These are phyloP conservation scores for Macropis europaea DNA, from an alignment of 2,888 invertebrate species.

Conservation along the genomic window DNA sequence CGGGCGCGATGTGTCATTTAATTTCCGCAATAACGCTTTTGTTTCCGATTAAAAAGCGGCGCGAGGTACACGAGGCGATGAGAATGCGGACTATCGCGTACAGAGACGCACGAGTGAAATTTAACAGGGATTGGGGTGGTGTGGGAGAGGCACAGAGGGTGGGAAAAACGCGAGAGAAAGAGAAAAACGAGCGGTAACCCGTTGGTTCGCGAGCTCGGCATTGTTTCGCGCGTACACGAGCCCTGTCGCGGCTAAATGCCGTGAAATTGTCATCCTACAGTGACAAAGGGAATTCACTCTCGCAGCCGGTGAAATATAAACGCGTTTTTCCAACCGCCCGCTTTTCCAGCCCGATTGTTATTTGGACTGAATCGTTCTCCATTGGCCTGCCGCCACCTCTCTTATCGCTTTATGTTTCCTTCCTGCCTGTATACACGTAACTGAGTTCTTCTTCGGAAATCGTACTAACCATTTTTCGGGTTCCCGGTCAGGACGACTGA, in stretches of 20 bases:
- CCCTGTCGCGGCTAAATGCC: constrained; percentile 76
- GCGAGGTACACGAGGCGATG: constrained; percentile 43
- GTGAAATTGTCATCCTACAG: constrained; percentile 78
- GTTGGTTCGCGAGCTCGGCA: constrained; percentile 65
- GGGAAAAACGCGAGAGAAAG: constrained; percentile 42
- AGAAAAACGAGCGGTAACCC: constrained; percentile 47
- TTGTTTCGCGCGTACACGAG: constrained; percentile 70
- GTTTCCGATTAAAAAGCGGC: constrained; percentile 67
- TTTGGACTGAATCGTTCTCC: constrained; percentile 68
- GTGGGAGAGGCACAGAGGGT: not conserved
- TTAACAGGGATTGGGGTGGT: constrained; percentile 32
- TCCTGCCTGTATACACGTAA: too few species aligned
- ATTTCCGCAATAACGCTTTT: constrained; percentile 77
- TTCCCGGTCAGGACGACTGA: too few species aligned
- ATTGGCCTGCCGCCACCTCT: constrained; percentile 13
- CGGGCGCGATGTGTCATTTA: constrained; percentile 69
- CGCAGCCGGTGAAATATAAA: constrained; percentile 74
- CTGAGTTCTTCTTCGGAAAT: too few species aligned
- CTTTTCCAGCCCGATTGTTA: constrained; percentile 72
- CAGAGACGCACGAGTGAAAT: constrained; percentile 33
- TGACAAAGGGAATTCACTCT: constrained; percentile 77
- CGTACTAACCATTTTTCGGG: too few species aligned
- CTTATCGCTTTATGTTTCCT: constrained; percentile 27
- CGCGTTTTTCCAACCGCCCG: constrained; percentile 70
- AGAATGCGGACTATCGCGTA: constrained; percentile 37